A percentile compares a stretch with the other conserved stretches of the same genome.
These are phyloP conservation scores for Serripes groenlandicus DNA, from an alignment of 2,888 invertebrate genomes.

Conservation along the genomic window DNA sequence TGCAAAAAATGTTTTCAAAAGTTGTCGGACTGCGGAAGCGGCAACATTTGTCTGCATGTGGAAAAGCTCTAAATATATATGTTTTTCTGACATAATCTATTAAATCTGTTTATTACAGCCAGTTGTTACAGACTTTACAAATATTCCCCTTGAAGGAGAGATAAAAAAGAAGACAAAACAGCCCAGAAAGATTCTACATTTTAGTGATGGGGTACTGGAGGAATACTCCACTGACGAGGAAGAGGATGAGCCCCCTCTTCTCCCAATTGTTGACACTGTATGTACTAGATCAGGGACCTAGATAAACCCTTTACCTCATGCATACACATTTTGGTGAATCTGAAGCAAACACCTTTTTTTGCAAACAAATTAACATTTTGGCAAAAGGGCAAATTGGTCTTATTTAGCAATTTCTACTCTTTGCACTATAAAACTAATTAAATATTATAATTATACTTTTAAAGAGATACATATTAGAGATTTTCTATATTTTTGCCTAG, in stretches of 20 bases:
- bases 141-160: slow-evolving; percentile 69
- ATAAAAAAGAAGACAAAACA: slow-evolving; percentile 74
- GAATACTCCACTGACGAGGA: slow-evolving; percentile 90
- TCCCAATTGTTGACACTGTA: slow-evolving; percentile 89
- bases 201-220: slow-evolving; percentile 93
- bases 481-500: too few relatives aligned
- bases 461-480: too few relatives aligned
- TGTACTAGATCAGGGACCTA: too few relatives aligned
- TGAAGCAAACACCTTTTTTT: background rate
- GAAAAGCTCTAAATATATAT: too few relatives aligned
- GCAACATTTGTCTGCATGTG: too few relatives aligned
- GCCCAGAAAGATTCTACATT: slow-evolving; percentile 90
- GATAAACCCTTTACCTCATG: background rate
- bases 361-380: background rate
- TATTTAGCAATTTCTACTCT: too few relatives aligned
- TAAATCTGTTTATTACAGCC: slow-evolving; percentile 50
- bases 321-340: background rate
- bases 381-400: too few relatives aligned
- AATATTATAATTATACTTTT: too few relatives aligned
- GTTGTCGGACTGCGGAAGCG: too few relatives aligned
- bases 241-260: slow-evolving; percentile 75
- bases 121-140: slow-evolving; percentile 67
- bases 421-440: too few relatives aligned
- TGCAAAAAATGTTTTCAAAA: too few relatives aligned
- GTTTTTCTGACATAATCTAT: too few relatives aligned